Percentiles rank a stretch among this genome's conserved stretches.
Evolutionary conservation across 2,113 vertebrate genomes (phyloP).

Genomic region (Ia io): DNA sequence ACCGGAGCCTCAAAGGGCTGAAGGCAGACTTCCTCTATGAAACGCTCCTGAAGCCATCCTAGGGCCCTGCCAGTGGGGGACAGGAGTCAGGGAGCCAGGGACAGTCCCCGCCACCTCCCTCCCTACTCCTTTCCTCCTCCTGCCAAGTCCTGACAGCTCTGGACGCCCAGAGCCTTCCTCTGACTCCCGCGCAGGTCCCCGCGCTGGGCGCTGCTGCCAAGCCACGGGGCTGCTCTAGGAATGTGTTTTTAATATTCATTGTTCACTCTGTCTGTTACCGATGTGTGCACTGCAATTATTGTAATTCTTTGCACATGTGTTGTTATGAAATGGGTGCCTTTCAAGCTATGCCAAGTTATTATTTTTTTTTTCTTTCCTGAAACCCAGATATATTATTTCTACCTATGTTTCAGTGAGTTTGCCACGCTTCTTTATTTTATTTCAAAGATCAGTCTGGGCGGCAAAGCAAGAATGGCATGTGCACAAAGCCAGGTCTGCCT

Average conservation of each 20-base stretch:
- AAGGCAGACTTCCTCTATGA: slow-evolving; percentile 61
- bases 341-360: slow-evolving; percentile 81
- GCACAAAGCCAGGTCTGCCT: slow-evolving; percentile 40
- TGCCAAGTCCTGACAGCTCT: slow-evolving; percentile 65
- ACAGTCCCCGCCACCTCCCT: neutral
- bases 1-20: slow-evolving; percentile 42
- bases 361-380: slow-evolving; percentile 65
- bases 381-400: slow-evolving; percentile 82
- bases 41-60: slow-evolving; percentile 52
- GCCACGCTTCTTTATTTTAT: slow-evolving; percentile 72
- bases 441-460: slow-evolving; percentile 73
- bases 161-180: slow-evolving; percentile 44
- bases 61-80: neutral
- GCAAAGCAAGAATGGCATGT: slow-evolving; percentile 61
- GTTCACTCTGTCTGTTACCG: slow-evolving; percentile 80
- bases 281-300: slow-evolving; percentile 82
- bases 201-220: slow-evolving; percentile 66
- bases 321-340: slow-evolving; percentile 82
- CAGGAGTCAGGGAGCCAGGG: slow-evolving; percentile 26
- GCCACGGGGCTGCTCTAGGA: slow-evolving; percentile 74
- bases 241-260: slow-evolving; percentile 86
- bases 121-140: neutral
- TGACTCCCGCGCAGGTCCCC: slow-evolving; percentile 62
- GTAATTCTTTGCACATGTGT: slow-evolving; percentile 86
- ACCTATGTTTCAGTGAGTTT: slow-evolving; percentile 81